A percentile compares a stretch with the other conserved stretches of the same genome.
phyloP scores from a whole-genome alignment of 2,113 vertebrate species.

The Menura novaehollandiae region DNA sequence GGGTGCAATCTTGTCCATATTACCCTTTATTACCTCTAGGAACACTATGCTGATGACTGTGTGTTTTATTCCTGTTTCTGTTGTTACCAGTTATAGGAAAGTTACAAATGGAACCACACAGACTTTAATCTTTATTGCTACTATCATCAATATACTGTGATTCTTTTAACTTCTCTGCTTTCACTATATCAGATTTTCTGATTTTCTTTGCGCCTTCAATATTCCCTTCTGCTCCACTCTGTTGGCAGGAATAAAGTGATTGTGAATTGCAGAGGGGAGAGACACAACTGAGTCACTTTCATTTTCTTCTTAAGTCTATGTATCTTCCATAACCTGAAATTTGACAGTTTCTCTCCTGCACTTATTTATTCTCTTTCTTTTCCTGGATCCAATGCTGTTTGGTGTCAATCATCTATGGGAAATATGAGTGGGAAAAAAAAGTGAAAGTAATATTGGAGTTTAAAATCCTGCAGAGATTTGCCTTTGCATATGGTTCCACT shows the following conservation, averaged over 20 bases:
- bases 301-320: neutral
- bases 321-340: neutral
- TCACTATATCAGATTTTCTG: neutral
- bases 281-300: neutral
- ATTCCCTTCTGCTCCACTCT: neutral
- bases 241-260: neutral
- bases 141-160: neutral
- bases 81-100: neutral
- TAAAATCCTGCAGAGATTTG: neutral
- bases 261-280: neutral
- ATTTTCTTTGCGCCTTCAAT: neutral
- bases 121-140: neutral
- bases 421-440: neutral
- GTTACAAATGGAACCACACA: neutral
- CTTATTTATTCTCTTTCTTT: conserved; percentile 3
- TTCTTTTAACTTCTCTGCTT: neutral
- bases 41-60: neutral
- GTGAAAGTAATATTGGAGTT: neutral
- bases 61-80: neutral
- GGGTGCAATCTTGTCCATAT: neutral
- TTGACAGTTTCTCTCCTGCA: neutral
- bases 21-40: neutral
- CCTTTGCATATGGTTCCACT: neutral
- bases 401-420: neutral
- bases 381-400: neutral